phyloP scores from a whole-genome alignment of 2,888 invertebrate genomes.

The Griposia aprilina region DNA sequence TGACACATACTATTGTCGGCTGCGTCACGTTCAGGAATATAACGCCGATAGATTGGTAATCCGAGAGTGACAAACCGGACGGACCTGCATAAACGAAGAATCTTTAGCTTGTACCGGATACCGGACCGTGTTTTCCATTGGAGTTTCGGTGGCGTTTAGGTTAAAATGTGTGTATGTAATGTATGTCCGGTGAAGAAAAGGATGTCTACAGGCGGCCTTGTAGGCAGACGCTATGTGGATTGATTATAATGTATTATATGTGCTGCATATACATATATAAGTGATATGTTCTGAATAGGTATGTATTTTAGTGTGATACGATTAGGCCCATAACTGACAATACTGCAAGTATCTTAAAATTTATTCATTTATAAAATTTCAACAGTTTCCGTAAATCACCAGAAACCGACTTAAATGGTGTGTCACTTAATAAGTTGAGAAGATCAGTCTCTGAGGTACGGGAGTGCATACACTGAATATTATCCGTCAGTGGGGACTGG shows the following conservation, averaged over 20 bases:
- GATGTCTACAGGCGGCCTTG: background rate
- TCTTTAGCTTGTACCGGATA: background rate
- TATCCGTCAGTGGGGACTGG: no score
- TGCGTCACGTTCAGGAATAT: constrained; percentile 67
- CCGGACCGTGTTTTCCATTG: background rate
- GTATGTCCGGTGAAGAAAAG: background rate
- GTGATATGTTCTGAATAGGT: background rate
- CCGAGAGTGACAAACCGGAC: constrained; percentile 6
- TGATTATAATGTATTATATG: background rate
- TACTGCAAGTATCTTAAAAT: no score
- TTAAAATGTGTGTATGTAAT: background rate
- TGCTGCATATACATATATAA: background rate
- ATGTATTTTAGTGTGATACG: background rate
- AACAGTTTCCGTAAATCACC: no score
- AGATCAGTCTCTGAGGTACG: no score
- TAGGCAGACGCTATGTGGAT: background rate
- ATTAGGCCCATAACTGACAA: background rate
- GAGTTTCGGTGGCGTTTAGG: background rate
- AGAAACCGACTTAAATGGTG: no score
- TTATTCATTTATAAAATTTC: no score
- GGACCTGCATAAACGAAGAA: constrained; percentile 30
- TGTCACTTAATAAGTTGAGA: no score
- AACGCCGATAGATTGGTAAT: constrained; percentile 68
- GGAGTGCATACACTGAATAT: no score
- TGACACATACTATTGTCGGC: constrained; percentile 71